These are phyloP conservation scores for Polyommatus iphigenia DNA, from an alignment of 2,888 invertebrate species.

Conservation along the genomic window DNA sequence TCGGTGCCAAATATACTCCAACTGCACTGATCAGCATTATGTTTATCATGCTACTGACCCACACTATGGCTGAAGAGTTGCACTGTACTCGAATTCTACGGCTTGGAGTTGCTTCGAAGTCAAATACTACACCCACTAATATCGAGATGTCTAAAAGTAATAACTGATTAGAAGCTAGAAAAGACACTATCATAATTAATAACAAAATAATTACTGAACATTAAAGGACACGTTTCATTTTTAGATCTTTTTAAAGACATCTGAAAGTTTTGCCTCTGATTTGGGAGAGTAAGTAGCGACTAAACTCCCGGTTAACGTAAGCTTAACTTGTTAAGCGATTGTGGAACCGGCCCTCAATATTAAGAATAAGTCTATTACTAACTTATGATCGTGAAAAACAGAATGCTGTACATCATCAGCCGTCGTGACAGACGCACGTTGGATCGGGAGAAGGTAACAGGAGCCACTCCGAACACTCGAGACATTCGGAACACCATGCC, in stretches of 20 bases:
- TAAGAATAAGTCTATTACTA: not conserved
- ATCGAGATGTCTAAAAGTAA: not conserved
- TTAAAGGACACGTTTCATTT: too few species aligned
- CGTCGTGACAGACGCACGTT: not conserved
- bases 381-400: conserved; percentile 6
- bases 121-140: conserved; percentile 32
- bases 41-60: conserved; percentile 34
- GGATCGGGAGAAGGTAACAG: not conserved
- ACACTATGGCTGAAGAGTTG: conserved; percentile 32
- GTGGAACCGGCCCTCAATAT: not conserved
- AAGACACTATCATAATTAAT: not conserved
- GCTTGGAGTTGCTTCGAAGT: conserved; percentile 31
- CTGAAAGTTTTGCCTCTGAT: too few species aligned
- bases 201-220: not conserved
- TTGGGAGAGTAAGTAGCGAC: too few species aligned
- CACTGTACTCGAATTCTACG: conserved; percentile 32
- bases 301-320: not conserved
- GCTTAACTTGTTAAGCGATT: not conserved
- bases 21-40: conserved; percentile 33
- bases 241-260: too few species aligned
- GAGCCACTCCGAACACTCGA: conserved; percentile 5
- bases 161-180: not conserved
- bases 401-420: not conserved
- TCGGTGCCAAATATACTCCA: conserved; percentile 32
- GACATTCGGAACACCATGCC: not conserved